Evolutionary conservation across 2,797 vertebrate species (phyloP), one percentile per base, ranked within the genome.

Genomic region (Miichthys miiuy): DNA sequence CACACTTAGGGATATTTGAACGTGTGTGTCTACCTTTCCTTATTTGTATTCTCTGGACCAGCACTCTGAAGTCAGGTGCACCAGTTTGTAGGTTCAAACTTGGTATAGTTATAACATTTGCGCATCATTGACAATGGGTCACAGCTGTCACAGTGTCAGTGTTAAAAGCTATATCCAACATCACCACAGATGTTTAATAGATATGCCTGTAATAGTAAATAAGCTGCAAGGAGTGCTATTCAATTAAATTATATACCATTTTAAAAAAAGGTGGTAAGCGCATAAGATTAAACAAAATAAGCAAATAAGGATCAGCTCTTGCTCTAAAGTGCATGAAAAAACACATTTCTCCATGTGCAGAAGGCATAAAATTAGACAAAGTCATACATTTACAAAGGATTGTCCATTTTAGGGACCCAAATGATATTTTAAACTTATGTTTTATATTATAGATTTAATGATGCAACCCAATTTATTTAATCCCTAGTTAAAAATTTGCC

Each of bases 1-100:
- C 80, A 68, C 82, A 80, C 89, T 91, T 86, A 86, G 80, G 69
- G 46, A 85, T 70, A 75, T 83, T 63, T 82, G 42, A 57, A 72
- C 71, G 56, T 77, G 54, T 72, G 57, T 80, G 20, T 66, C 3
- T 1, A 17, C 44, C 48, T 54, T 51, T 17, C 17, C 17, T 5
- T 68, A 63, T 62, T 82, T 65, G 48, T 46, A 13, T 25, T 46
- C 58, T 63, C 20, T 57, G 47, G 21, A 56, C 51, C 44, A 73
- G 42, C 20, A 20, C 5, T 1, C 21, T 48, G 44, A n/a, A 72
- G 47, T 57, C 1, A 2, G 46, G 60, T 38, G n/a, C 42, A 51
- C 5, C 41, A 11, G 21, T 72, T 54, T 68, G 7, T 57, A 16
- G 20, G 13, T 60, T 65, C 30, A 16, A 41, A 56, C 21, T 13